Evolutionary conservation across 1,140 invertebrate genomes (phyloP).

Genomic region (Dufourea novaeangliae): DNA sequence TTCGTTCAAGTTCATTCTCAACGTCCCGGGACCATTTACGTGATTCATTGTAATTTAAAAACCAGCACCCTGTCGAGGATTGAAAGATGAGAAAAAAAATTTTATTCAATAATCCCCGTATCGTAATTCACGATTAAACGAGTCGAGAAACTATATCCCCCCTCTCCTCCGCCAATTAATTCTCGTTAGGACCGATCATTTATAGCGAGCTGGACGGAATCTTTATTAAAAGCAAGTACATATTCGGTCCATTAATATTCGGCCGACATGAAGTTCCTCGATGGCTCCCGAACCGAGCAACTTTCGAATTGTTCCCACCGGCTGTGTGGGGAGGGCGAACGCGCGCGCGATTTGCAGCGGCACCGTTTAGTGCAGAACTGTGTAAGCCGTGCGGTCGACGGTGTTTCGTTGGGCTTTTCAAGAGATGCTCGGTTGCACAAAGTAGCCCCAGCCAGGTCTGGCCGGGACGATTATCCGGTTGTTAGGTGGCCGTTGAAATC

Average conservation of each 20-base stretch:
- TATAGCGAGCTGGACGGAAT: constrained; percentile 15
- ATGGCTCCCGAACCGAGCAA: neutral
- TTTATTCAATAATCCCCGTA: neutral
- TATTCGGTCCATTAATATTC: constrained; percentile 52
- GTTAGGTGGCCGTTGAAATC: constrained; percentile 67
- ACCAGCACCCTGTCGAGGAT: neutral
- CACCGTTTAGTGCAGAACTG: constrained; percentile 65
- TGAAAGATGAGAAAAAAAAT: neutral
- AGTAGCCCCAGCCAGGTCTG: constrained; percentile 34
- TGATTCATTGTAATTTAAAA: constrained; percentile 4
- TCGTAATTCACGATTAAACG: constrained; percentile 14
- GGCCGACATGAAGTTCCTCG: constrained; percentile 24
- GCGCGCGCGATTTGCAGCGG: constrained; percentile 22
- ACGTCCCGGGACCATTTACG: neutral
- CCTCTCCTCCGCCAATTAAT: too few species aligned
- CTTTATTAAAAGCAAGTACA: constrained; percentile 20
- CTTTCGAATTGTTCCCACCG: neutral
- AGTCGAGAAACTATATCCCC: constrained; percentile 13
- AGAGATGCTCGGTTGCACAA: constrained; percentile 53
- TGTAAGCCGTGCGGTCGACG: constrained; percentile 54
- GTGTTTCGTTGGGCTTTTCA: constrained; percentile 55
- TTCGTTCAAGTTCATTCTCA: constrained; percentile 1
- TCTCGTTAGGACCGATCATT: constrained; percentile 56
- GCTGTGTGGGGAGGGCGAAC: neutral
- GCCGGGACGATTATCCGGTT: constrained; percentile 74